Percentiles rank a stretch among this genome's conserved stretches.
Conservation (phyloP, 2,888 invertebrate species). For the Galeopsomyia nigrocyanea region DNA sequence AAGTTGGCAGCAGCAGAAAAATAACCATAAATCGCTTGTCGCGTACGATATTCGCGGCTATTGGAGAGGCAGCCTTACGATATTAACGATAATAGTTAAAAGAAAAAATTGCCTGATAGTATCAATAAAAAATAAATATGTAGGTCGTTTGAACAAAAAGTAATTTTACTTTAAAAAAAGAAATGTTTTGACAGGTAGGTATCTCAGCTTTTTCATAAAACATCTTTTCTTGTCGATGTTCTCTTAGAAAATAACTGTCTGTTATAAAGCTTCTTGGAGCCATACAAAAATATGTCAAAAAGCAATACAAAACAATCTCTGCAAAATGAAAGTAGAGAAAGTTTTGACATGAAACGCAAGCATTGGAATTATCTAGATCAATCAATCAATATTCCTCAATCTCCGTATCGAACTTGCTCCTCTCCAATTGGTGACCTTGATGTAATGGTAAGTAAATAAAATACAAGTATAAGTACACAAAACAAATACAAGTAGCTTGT, state of each 20-base stretch:
- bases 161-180: neutral
- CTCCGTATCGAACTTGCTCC: constrained; percentile 34
- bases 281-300: constrained; percentile 33
- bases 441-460: constrained; percentile 12
- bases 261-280: too few relatives aligned
- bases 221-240: neutral
- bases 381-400: neutral
- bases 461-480: too few relatives aligned
- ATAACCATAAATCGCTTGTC: too few relatives aligned
- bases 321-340: constrained; percentile 8
- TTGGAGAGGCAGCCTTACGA: too few relatives aligned
- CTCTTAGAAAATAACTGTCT: too few relatives aligned
- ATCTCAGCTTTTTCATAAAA: too few relatives aligned
- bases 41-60: too few relatives aligned
- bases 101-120: too few relatives aligned
- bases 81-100: too few relatives aligned
- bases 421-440: constrained; percentile 39
- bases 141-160: too few relatives aligned
- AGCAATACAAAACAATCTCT: constrained; percentile 10
- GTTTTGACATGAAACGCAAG: constrained; percentile 7
- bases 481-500: neutral
- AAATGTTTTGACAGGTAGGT: neutral
- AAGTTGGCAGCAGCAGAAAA: too few relatives aligned
- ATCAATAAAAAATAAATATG: too few relatives aligned
- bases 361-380: constrained; percentile 24